Percentiles rank a stretch among this genome's conserved stretches.
Evolutionary conservation across 2,113 vertebrate species (phyloP).

Genomic region (Tragelaphus buxtoni): DNA sequence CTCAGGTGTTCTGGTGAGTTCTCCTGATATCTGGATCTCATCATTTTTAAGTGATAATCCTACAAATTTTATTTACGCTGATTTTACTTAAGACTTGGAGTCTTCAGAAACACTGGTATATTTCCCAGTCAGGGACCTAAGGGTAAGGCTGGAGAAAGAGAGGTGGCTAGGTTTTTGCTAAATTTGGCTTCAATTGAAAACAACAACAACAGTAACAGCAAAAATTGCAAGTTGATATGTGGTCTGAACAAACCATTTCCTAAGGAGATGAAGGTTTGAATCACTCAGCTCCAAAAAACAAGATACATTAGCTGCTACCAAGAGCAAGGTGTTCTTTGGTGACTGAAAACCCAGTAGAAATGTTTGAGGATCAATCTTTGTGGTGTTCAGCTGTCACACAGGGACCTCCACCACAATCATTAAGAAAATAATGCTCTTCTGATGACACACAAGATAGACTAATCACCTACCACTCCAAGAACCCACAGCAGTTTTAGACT

Average conservation of each 20-base stretch:
- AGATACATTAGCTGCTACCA: neutral
- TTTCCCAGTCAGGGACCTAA: neutral
- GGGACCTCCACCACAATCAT: neutral
- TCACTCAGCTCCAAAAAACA: neutral
- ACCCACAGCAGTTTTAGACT: neutral
- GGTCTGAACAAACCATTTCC: neutral
- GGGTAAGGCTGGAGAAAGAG: neutral
- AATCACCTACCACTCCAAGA: neutral
- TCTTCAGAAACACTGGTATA: neutral
- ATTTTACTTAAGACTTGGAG: neutral
- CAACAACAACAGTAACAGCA: neutral
- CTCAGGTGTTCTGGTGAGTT: neutral
- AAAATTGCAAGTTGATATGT: neutral
- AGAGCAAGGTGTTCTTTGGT: neutral
- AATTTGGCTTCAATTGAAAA: neutral
- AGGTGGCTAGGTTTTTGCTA: neutral
- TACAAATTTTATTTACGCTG: neutral
- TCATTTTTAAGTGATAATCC: neutral
- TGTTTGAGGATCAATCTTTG: neutral
- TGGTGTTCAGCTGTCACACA: neutral
- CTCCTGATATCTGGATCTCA: neutral
- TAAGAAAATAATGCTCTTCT: neutral
- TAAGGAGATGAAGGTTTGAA: neutral
- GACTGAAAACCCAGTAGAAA: neutral
- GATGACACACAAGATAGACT: neutral